These are phyloP conservation scores for Cecropterus lyciades DNA, from an alignment of 1,140 invertebrate genomes.

Conservation along the genomic window DNA sequence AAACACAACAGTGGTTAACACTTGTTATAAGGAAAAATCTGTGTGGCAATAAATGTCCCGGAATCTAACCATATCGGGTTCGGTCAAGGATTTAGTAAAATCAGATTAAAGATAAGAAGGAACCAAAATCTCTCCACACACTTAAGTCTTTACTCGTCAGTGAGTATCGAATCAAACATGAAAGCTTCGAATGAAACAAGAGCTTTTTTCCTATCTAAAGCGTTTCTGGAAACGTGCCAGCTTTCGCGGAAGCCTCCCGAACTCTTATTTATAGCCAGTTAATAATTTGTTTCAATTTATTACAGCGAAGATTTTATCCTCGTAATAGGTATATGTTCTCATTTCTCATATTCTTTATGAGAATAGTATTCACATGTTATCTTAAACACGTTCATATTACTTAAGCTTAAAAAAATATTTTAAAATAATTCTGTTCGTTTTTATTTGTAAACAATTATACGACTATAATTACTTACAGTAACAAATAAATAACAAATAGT, in stretches of 20 bases:
- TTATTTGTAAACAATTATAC: no score
- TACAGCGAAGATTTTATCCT: constrained; percentile 41
- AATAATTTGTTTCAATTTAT: constrained; percentile 70
- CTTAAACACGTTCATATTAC: no score
- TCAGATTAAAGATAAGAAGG: not conserved
- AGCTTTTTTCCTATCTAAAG: constrained; percentile 66
- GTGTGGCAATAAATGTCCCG: no score
- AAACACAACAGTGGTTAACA: no score
- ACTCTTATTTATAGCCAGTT: constrained; percentile 67
- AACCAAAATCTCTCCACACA: not conserved
- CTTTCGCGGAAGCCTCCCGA: constrained; percentile 50
- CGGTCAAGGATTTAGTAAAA: no score
- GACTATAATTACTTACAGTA: no score
- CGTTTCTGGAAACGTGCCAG: constrained; percentile 62
- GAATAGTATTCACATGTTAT: no score
- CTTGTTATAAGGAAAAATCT: no score
- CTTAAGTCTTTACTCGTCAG: not conserved
- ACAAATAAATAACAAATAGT: no score
- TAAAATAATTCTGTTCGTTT: no score
- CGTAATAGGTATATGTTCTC: constrained; percentile 22
- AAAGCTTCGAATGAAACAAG: constrained; percentile 42
- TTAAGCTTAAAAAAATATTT: no score
- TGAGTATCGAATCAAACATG: constrained; percentile 26
- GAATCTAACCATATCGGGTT: no score
- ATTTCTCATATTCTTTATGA: not conserved